Evolutionary conservation across 2,113 vertebrate genomes (phyloP).

Genomic region (Barnardius zonarius): DNA sequence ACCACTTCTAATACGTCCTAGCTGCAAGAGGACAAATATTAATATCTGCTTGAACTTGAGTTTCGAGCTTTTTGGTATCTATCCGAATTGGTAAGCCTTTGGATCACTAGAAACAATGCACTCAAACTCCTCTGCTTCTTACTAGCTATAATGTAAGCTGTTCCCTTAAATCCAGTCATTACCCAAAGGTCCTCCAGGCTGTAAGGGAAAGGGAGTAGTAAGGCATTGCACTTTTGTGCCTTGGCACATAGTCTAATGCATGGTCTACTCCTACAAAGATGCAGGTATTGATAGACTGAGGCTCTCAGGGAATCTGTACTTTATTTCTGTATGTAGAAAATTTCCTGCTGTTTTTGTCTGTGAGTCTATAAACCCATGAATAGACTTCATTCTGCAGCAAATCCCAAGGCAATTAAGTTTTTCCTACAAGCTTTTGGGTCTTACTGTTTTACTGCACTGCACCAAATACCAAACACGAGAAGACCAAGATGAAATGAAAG

Average conservation of each 20-base stretch:
- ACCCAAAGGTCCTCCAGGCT: background rate
- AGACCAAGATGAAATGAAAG: background rate
- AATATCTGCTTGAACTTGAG: background rate
- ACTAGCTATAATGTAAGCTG: background rate
- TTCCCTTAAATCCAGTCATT: background rate
- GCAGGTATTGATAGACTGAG: background rate
- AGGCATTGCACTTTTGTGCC: background rate
- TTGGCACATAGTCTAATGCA: background rate
- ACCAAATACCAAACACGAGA: background rate
- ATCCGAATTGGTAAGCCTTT: background rate
- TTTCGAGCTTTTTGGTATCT: background rate
- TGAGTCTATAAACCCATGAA: background rate
- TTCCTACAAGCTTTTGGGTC: background rate
- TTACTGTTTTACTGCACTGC: background rate
- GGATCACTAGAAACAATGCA: background rate
- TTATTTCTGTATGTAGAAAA: background rate
- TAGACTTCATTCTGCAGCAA: background rate
- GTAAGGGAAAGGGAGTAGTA: background rate
- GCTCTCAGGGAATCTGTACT: background rate
- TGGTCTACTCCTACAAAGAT: background rate
- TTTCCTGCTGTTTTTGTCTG: background rate
- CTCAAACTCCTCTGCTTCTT: background rate
- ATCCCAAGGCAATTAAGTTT: background rate
- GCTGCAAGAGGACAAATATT: background rate
- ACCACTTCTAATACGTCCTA: background rate